Evolutionary conservation across 2,888 invertebrate genomes (phyloP).

Genomic region (Lasioglossum leucozonium): DNA sequence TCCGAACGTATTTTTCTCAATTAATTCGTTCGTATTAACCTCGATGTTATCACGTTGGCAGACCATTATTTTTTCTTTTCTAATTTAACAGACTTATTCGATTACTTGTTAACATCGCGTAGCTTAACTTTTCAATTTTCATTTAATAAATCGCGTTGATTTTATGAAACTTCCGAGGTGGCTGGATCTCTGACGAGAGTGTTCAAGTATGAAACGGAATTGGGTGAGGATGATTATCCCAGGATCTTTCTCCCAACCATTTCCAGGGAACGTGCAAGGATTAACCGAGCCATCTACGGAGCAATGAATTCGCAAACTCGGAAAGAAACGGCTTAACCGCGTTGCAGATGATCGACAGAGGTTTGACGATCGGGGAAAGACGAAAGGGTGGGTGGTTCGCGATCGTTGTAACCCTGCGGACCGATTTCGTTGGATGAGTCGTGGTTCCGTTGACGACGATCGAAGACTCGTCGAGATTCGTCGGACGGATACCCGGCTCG

Average conservation of each 20-base stretch:
- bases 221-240: background rate
- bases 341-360: background rate
- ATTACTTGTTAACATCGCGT: background rate
- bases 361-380: background rate
- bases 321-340: slow-evolving; percentile 6
- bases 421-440: background rate
- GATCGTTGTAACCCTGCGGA: background rate
- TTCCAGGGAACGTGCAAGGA: background rate
- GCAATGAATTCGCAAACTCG: background rate
- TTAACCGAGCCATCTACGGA: background rate
- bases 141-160: background rate
- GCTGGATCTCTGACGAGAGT: background rate
- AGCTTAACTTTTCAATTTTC: background rate
- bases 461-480: background rate
- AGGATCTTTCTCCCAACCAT: background rate
- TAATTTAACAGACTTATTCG: background rate
- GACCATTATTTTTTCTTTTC: too few species aligned
- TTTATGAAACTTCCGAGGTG: background rate
- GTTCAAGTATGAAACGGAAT: background rate
- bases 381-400: background rate
- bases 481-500: background rate
- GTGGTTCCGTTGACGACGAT: background rate
- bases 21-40: too few species aligned
- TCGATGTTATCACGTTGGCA: too few species aligned
- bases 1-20: too few species aligned